Conservation (phyloP, 2,797 vertebrate genomes). For the Aotus griseimembra region DNA sequence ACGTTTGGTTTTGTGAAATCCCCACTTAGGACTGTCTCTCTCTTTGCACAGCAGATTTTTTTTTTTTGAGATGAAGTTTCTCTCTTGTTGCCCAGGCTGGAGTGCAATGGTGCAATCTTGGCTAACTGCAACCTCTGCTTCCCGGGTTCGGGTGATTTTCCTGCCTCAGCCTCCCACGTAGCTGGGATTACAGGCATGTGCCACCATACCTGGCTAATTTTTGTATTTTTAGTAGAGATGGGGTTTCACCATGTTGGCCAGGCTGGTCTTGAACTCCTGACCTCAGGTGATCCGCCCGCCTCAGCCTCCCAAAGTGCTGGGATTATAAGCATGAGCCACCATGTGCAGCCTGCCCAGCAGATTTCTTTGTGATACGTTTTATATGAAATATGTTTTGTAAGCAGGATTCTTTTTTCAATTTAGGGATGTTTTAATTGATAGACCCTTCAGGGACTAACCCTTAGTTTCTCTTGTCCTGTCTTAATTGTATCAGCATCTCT, state of each 20-base stretch:
- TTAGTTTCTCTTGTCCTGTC: neutral
- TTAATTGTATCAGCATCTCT: neutral
- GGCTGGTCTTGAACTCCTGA: neutral
- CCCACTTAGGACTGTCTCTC: neutral
- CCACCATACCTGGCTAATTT: neutral
- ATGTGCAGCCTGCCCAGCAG: neutral
- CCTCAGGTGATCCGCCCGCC: neutral
- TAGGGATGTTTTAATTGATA: neutral
- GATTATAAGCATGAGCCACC: neutral
- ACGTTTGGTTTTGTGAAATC: neutral
- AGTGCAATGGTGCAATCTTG: neutral
- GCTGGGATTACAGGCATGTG: neutral
- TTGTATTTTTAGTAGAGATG: neutral
- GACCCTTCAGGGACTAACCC: neutral
- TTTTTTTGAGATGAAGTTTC: neutral
- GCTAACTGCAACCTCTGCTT: neutral
- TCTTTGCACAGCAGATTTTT: neutral
- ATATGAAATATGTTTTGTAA: neutral
- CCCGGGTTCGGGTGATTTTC: neutral
- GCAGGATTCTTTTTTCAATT: neutral
- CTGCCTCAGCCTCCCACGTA: neutral
- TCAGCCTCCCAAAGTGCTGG: neutral
- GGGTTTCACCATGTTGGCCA: neutral
- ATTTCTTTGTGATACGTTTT: neutral
- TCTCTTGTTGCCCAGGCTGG: neutral